Conservation (phyloP, 2,113 vertebrate species). For the Microtus pennsylvanicus region DNA sequence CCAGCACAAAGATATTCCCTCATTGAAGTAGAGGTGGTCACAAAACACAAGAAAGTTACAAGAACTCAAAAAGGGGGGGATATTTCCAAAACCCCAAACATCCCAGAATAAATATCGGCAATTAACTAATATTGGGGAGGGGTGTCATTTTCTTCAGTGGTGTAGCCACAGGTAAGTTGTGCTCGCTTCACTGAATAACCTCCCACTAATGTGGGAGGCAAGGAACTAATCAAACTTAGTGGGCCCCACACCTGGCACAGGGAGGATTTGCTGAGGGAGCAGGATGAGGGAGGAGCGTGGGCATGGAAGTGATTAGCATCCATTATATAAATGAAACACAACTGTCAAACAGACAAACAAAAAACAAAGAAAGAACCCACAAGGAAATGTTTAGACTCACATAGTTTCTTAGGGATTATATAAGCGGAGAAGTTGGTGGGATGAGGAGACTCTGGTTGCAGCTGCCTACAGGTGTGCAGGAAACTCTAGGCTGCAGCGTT, state of each 20-base stretch:
- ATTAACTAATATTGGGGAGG: neutral
- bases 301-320: neutral
- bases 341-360: neutral
- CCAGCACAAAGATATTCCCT: neutral
- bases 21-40: neutral
- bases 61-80: neutral
- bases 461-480: neutral
- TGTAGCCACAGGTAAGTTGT: neutral
- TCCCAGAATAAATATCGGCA: neutral
- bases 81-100: neutral
- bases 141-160: neutral
- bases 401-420: neutral
- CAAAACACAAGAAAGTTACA: neutral
- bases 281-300: neutral
- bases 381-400: neutral
- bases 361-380: neutral
- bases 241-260: neutral
- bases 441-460: neutral
- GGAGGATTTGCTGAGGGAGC: neutral
- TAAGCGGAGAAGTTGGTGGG: neutral
- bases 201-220: neutral
- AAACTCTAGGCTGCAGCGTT: neutral
- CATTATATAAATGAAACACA: neutral
- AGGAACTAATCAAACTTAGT: neutral
- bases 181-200: neutral